These are phyloP conservation scores for Acrocyrtus sp. DNA, from an alignment of 2,888 invertebrate species.

Conservation along the genomic window DNA sequence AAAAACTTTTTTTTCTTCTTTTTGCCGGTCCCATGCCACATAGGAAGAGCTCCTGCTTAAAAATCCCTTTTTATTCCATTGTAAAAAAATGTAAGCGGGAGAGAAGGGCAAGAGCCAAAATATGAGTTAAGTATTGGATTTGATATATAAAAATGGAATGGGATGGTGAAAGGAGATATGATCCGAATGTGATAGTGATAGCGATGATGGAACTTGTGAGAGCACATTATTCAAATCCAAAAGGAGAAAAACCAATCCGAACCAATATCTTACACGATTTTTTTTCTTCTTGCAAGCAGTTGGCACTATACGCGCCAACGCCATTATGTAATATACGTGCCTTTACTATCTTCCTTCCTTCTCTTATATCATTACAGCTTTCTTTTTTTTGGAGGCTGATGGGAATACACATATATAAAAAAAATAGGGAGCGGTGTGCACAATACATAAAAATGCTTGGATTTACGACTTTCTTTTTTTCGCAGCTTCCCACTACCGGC, in stretches of 20 bases:
- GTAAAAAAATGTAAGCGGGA: conserved; percentile 2
- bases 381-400: conserved; percentile 30
- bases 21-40: too few species aligned
- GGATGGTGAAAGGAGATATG: conserved; percentile 8
- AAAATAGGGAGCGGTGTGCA: neutral
- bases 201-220: conserved; percentile 44
- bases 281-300: conserved; percentile 5
- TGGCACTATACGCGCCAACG: conserved; percentile 18
- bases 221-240: conserved; percentile 50
- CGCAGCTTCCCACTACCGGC: too few species aligned
- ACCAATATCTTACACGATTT: conserved; percentile 41
- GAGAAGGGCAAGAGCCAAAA: conserved; percentile 39
- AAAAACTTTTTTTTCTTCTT: conserved; percentile 10
- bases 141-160: conserved; percentile 9
- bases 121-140: conserved; percentile 1
- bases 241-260: conserved; percentile 39
- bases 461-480: conserved; percentile 46
- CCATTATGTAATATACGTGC: conserved; percentile 19
- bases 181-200: conserved; percentile 27
- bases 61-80: conserved; percentile 7
- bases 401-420: conserved; percentile 1
- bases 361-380: conserved; percentile 42
- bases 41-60: too few species aligned
- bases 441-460: conserved; percentile 35
- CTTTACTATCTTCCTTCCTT: conserved; percentile 15